These are phyloP conservation scores for Drosophila limbata DNA, from an alignment of 2,888 invertebrate genomes.

Conservation along the genomic window DNA sequence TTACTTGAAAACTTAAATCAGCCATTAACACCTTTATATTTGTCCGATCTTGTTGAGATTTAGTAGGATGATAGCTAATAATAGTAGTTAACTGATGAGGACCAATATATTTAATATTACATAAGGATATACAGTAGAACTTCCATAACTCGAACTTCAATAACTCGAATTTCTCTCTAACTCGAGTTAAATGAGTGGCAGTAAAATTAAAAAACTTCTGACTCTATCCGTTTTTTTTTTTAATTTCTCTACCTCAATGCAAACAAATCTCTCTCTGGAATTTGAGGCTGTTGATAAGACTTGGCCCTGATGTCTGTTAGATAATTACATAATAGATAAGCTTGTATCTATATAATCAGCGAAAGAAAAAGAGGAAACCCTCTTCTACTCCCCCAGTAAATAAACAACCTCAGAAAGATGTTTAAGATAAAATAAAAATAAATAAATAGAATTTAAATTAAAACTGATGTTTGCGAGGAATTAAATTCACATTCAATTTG, in stretches of 20 bases:
- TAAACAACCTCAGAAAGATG: background rate
- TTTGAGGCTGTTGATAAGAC: constrained; percentile 16
- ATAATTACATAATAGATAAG: constrained; percentile 1
- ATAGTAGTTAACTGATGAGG: no score
- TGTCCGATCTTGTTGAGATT: no score
- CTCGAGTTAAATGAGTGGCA: no score
- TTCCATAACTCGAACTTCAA: no score
- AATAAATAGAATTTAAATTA: background rate
- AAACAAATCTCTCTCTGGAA: constrained; percentile 17
- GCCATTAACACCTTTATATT: no score
- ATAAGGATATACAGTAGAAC: no score
- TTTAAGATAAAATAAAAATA: background rate
- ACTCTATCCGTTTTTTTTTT: background rate
- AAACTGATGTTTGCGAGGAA: background rate
- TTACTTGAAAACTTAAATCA: no score
- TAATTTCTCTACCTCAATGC: background rate
- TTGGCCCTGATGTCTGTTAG: constrained; percentile 3
- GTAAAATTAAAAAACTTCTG: background rate
- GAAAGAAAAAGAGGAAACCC: background rate
- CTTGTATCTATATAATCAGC: background rate
- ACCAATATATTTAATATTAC: no score
- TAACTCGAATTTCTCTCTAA: no score
- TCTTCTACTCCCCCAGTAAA: background rate
- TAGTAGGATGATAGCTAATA: no score
- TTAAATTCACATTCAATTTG: background rate